Percentiles rank a stretch among this genome's conserved stretches.
Evolutionary conservation across 2,797 vertebrate genomes (phyloP).

Genomic region (Chloroceryle amazona): DNA sequence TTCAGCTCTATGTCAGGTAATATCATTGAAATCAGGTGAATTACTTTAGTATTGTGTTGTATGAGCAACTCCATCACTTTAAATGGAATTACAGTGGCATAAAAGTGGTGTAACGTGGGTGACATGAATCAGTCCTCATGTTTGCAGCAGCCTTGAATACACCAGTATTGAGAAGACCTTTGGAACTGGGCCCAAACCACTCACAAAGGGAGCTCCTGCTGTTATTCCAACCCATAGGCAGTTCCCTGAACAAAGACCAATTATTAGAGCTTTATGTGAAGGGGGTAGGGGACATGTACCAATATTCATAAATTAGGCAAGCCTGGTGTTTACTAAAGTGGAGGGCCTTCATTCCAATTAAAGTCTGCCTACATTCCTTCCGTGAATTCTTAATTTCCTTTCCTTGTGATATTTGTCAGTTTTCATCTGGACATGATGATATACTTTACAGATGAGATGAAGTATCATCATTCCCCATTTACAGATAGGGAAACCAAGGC

Average conservation of each 20-base stretch:
- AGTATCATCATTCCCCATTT: neutral
- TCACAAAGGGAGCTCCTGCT: slow-evolving; percentile 73
- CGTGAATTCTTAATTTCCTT: slow-evolving; percentile 69
- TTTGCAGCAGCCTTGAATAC: slow-evolving; percentile 66
- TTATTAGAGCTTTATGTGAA: slow-evolving; percentile 73
- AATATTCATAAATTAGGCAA: slow-evolving; percentile 74
- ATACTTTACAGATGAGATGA: neutral
- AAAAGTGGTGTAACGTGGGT: slow-evolving; percentile 36
- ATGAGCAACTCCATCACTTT: slow-evolving; percentile 48
- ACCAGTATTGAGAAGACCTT: slow-evolving; percentile 66
- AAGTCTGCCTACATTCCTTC: slow-evolving; percentile 70
- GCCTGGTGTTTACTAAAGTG: slow-evolving; percentile 57
- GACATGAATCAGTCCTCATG: slow-evolving; percentile 50
- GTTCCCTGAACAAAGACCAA: slow-evolving; percentile 66
- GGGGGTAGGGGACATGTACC: slow-evolving; percentile 67
- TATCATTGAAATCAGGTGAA: slow-evolving; percentile 59
- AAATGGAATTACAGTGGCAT: slow-evolving; percentile 53
- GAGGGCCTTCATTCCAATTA: slow-evolving; percentile 63
- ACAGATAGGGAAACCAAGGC: slow-evolving; percentile 6
- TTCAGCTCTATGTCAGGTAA: slow-evolving; percentile 34
- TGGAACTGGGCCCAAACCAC: slow-evolving; percentile 73
- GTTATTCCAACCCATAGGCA: slow-evolving; percentile 72
- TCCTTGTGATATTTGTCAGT: slow-evolving; percentile 31
- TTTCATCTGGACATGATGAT: neutral
- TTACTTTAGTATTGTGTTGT: slow-evolving; percentile 37